A percentile compares a stretch with the other conserved stretches of the same genome.
phyloP scores from a whole-genome alignment of 2,113 vertebrate species.

The Lipophrys pholis region DNA sequence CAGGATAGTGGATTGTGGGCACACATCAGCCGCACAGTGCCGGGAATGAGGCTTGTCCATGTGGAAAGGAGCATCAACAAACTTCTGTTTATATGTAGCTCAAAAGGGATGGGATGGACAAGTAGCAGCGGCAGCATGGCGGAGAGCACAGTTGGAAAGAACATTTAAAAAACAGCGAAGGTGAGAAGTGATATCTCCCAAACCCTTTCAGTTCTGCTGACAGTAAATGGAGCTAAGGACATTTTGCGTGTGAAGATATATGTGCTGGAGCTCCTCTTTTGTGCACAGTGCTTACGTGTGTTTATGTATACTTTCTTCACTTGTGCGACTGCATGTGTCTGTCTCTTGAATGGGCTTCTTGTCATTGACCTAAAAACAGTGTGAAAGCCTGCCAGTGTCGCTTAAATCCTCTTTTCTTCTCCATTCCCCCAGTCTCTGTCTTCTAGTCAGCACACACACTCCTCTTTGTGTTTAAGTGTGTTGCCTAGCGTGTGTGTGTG shows the following conservation, averaged over 20 bases:
- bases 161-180: constrained; percentile 9
- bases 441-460: constrained; percentile 42
- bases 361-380: constrained; percentile 81
- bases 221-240: constrained; percentile 58
- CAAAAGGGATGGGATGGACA: background rate
- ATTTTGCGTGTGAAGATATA: constrained; percentile 17
- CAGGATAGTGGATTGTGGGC: constrained; percentile 54
- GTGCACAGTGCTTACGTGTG: constrained; percentile 22
- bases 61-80: constrained; percentile 25
- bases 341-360: constrained; percentile 73
- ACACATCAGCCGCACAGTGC: constrained; percentile 39
- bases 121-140: background rate
- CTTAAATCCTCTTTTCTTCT: constrained; percentile 80
- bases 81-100: constrained; percentile 28
- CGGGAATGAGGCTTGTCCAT: constrained; percentile 45
- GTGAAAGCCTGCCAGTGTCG: constrained; percentile 73
- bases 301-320: constrained; percentile 22
- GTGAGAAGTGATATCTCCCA: constrained; percentile 40
- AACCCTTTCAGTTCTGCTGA: constrained; percentile 43
- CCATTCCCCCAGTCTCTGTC: constrained; percentile 64
- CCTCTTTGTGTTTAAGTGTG: constrained; percentile 19
- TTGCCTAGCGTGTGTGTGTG: constrained; percentile 12
- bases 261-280: constrained; percentile 1
- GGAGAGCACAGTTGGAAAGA: constrained; percentile 11
- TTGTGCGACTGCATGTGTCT: constrained; percentile 38